phyloP scores from a whole-genome alignment of 2,113 vertebrate species.

The Shinisaurus crocodilurus region DNA sequence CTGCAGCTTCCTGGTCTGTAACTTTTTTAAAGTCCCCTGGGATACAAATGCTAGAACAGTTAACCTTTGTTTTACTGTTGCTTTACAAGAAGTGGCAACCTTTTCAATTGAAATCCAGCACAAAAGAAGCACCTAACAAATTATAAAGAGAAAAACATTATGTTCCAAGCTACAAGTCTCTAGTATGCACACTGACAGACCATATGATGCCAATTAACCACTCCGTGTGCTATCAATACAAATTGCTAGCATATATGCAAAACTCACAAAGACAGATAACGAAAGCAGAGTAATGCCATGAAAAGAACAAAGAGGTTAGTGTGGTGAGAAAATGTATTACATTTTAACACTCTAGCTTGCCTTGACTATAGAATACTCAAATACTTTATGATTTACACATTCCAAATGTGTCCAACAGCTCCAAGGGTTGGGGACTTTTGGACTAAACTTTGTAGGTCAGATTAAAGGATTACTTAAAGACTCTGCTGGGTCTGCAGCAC shows the following conservation, averaged over 20 bases:
- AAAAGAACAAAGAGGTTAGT: slow-evolving; percentile 7
- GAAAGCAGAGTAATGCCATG: slow-evolving; percentile 19
- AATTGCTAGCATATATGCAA: not conserved
- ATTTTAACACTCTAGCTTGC: slow-evolving; percentile 4
- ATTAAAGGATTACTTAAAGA: no score
- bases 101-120: slow-evolving; percentile 28
- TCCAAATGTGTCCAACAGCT: not conserved
- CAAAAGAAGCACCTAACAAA: slow-evolving; percentile 20
- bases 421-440: no score
- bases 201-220: slow-evolving; percentile 14
- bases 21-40: slow-evolving; percentile 17
- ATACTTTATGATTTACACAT: slow-evolving; percentile 25
- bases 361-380: not conserved
- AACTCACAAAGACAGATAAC: slow-evolving; percentile 27
- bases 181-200: slow-evolving; percentile 2
- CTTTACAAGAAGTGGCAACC: slow-evolving; percentile 30
- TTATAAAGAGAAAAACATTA: slow-evolving; percentile 11
- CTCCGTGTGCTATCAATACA: not conserved
- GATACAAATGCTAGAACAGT: slow-evolving; percentile 36
- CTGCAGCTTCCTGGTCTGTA: slow-evolving; percentile 28
- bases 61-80: slow-evolving; percentile 10
- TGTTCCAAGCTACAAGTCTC: not conserved
- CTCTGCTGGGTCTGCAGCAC: no score
- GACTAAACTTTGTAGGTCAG: no score
- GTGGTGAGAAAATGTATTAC: not conserved